Evolutionary conservation across 2,888 invertebrate species (phyloP).

Genomic region (Xanthorhoe spadicearia): DNA sequence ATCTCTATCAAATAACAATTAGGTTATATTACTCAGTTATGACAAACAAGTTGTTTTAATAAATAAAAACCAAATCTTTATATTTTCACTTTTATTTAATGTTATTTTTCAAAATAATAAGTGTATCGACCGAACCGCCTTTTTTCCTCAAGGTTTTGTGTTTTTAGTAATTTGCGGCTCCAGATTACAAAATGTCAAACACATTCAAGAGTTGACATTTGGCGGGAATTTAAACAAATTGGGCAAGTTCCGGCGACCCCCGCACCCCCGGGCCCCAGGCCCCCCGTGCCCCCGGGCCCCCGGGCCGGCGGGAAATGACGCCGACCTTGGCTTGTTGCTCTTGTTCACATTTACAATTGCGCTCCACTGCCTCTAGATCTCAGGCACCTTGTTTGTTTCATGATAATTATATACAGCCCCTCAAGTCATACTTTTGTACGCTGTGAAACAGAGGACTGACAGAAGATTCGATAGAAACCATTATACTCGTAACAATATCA

Average conservation of each 20-base stretch:
- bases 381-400: neutral
- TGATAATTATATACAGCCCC: neutral
- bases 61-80: no score
- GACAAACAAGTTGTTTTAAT: no score
- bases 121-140: no score
- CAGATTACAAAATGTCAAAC: conserved; percentile 13
- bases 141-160: neutral
- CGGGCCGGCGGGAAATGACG: neutral
- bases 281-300: neutral
- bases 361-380: neutral
- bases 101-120: no score
- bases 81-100: no score
- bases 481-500: no score
- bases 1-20: no score
- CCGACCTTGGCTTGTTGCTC: neutral
- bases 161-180: neutral
- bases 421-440: no score
- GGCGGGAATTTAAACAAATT: conserved; percentile 11
- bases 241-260: conserved; percentile 4
- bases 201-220: conserved; percentile 11
- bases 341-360: neutral
- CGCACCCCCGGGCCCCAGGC: neutral
- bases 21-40: no score
- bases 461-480: no score
- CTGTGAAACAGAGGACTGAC: no score